Evolutionary conservation across 2,888 invertebrate species (phyloP), one percentile per base, ranked within the genome.

Genomic region (Caenorhabditis sp.): DNA sequence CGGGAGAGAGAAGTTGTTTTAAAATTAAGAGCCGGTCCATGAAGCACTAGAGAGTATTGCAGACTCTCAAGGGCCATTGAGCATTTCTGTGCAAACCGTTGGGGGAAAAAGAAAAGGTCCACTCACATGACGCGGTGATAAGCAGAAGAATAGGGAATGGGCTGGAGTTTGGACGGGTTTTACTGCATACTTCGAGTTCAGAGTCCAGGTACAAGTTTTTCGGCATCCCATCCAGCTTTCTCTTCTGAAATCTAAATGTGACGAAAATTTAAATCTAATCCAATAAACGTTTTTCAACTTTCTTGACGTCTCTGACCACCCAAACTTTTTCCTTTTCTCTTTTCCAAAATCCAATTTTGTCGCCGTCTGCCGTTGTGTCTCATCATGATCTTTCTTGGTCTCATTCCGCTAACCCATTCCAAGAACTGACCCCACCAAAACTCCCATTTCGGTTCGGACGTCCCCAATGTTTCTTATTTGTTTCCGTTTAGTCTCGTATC

Each of bases 11-110:
- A n/a, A 41, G 26, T 22, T 51, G 51, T 49, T 59, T 24, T 26
- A 68, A 68, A 68, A 68, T 68, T 68, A 38, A 68, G 38, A 68
- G 38, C 68, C 54, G 68, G 54, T 68, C 35, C 68, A 51, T 68
- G 68, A 16, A 68, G 51, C 54, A 38, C 54, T 68, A 47, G 51
- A 61, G 54, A 70, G 38, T 38, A 77, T 79, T 79, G 79, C 79
- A 70, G 69, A 79, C 64, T 72, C 79, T 79, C 63, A 69, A 79
- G 79, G 79, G 79, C 41, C 77, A 70, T 79, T 79, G 70, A 64
- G 79, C 64, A 77, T 61, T 69, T 69, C 56, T 58, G 22, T 58
- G 66, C 58, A 66, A 31, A 47, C 47, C 10, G 64, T 56, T n/a
- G 38, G 49, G 16, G 22, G 8, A 19, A 8, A 54, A 26, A 66